Evolutionary conservation across 1,140 invertebrate genomes (phyloP).

Genomic region (Pogonomyrmex barbatus): DNA sequence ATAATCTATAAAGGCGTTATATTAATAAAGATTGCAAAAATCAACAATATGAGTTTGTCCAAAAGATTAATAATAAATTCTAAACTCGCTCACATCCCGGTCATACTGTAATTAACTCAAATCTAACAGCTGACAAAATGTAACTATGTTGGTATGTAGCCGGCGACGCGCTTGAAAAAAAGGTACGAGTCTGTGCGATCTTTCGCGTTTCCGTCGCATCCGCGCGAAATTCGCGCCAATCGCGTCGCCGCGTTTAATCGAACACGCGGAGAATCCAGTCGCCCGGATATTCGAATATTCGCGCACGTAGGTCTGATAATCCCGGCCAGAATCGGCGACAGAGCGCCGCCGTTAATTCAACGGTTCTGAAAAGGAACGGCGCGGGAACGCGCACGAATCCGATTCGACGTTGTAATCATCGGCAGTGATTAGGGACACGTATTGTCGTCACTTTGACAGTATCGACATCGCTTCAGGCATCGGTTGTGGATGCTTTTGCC

Average conservation of each 20-base stretch:
- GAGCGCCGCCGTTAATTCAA: constrained; percentile 33
- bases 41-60: not conserved
- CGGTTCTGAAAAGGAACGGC: constrained; percentile 34
- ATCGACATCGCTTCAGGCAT: constrained; percentile 32
- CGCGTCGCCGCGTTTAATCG: constrained; percentile 53
- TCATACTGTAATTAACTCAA: constrained; percentile 10
- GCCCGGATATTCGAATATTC: constrained; percentile 57
- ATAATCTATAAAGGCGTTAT: not conserved
- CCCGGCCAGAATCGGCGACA: not conserved
- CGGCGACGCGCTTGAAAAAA: not conserved
- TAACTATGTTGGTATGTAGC: not conserved
- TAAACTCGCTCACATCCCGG: not conserved
- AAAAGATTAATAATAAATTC: constrained; percentile 26
- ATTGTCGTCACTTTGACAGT: constrained; percentile 41
- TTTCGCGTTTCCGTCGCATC: constrained; percentile 32
- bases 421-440: constrained; percentile 36
- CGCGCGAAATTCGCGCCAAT: constrained; percentile 48
- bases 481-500: not conserved
- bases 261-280: constrained; percentile 41
- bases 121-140: not conserved
- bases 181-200: not conserved
- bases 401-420: constrained; percentile 38
- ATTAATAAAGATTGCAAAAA: not conserved
- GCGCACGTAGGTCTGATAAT: constrained; percentile 45
- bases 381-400: constrained; percentile 24